Base-by-base conservation (phyloP, 2,797 vertebrate species). In the Aulostomus chinensis region DNA sequence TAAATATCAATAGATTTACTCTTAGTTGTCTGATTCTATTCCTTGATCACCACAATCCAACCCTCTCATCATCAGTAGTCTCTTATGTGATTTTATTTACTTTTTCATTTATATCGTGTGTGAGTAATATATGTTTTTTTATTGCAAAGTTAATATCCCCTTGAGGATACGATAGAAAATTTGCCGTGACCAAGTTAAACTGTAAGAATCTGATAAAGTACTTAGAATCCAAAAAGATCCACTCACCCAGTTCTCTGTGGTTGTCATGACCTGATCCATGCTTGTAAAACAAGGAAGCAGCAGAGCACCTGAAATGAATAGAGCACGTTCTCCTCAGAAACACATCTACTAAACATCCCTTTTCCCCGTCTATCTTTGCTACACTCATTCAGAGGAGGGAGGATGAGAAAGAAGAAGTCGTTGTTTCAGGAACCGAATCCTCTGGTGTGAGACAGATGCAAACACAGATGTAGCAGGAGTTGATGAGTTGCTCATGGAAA, bases 341-440 rank as follows among this genome's bases (percentile, higher is more conserved):
- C 56, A 66, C 25, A 1, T 53, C 5, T 9, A 14, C 21, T 5
- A 15, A 43, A 42, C 21, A 48, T 47, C 28, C n/a, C 14, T 49
- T 55, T 53, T 57, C 24, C 26, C 7, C 18, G 7, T 10, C 47
- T 52, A 13, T 40, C 24, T 52, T 30, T 24, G 5, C 11, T 14
- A 13, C 34, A 22, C 4, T 47, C 9, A 4, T 34, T 12, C 12
- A 54, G 31, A 45, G 31, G 29, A 25, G n/a, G n/a, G 17, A 14
- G 28, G 9, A 21, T 28, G 26, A 80, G 55, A 87, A 90, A 88
- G 73, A 50, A 83, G 89, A 89, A 90, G 86, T 83, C 3, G 2
- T 2, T 0, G 43, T 75, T 78, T 84, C 21, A 75, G 88, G 88
- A 89, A 90, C 71, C 10, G 76, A 86, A 58, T 50, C 62, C 20